phyloP scores from a whole-genome alignment of 1,140 invertebrate genomes.

The Eufriesea mexicana region DNA sequence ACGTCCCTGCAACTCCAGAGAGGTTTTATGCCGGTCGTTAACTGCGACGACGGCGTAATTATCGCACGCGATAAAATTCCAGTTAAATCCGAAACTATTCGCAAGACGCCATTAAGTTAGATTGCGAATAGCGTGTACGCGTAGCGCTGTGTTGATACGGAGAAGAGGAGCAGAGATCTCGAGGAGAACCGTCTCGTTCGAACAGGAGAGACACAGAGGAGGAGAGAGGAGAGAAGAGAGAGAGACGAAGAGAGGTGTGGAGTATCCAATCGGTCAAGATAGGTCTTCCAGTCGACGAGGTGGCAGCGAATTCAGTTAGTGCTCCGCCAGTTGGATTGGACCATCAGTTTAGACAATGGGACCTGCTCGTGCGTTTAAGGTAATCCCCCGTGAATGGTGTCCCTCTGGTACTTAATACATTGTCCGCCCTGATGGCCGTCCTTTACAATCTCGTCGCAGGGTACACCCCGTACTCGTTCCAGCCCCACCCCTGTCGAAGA shows the following conservation, averaged over 20 bases:
- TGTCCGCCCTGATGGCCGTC: constrained; percentile 76
- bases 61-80: constrained; percentile 26
- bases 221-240: background rate
- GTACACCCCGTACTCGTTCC: constrained; percentile 52
- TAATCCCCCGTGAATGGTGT: constrained; percentile 79
- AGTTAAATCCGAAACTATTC: constrained; percentile 6
- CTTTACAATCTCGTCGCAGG: constrained; percentile 76
- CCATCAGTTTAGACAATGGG: constrained; percentile 77
- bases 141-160: background rate
- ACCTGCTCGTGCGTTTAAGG: constrained; percentile 75
- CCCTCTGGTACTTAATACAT: constrained; percentile 79
- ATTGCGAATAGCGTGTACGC: background rate
- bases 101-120: background rate
- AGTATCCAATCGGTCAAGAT: constrained; percentile 72
- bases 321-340: constrained; percentile 61
- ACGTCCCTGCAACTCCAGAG: background rate
- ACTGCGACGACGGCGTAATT: constrained; percentile 19
- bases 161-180: background rate
- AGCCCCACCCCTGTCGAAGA: constrained; percentile 55
- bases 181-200: constrained; percentile 30
- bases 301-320: constrained; percentile 70
- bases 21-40: constrained; percentile 25
- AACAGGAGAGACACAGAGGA: background rate
- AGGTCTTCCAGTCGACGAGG: constrained; percentile 41
- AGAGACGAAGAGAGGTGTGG: background rate